Base-by-base conservation (phyloP, 2,797 vertebrate genomes). In the Anguilla obscura region DNA sequence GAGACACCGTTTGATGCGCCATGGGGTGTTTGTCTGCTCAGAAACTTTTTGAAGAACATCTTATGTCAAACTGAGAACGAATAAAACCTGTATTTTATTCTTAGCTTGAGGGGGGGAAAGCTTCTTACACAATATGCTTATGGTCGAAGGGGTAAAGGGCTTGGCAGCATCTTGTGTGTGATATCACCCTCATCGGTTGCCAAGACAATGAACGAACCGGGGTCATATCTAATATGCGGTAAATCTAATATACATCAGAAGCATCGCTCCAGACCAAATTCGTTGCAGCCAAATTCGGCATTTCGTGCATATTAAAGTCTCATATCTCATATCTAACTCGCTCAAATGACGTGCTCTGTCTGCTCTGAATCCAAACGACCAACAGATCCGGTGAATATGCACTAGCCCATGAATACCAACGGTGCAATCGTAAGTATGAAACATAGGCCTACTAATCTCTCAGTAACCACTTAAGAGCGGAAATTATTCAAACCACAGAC, bases 241-340 rank as follows among this genome's bases (percentile, higher is more conserved):
- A 50, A 82, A 82, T 82, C 40, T 82, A 82, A 82, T 82, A 50
- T 50, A 69, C 5, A 50, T 50, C 79, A 50, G 79, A 50, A 82
- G n/a, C 40, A 82, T 82, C 16, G 40, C 79, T 82, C 45, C 24
- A 50, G 40, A 48, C 79, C 45, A 82, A 82, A 82, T 82, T 48
- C 79, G 6, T 10, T 50, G 45, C 6, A 21, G 45, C 21, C 45
- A 45, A 82, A 82, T 82, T 82, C 7, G 18, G 40, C 1, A 82
- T 82, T 82, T 50, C 9, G 24, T 50, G 24, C 79, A 45, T 50
- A 50, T 82, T 82, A 24, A 36, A 79, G 21, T 76, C 74, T 76
- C 74, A 24, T 48, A n/a, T 24, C 21, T 50, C 21, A 50, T 48
- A 30, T 10, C 45, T 33, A 36, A 12, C 27, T 52, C 14, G 16